Evolutionary conservation across 2,888 invertebrate genomes (phyloP).

Genomic region (Gastracanthus pulcherrimus): DNA sequence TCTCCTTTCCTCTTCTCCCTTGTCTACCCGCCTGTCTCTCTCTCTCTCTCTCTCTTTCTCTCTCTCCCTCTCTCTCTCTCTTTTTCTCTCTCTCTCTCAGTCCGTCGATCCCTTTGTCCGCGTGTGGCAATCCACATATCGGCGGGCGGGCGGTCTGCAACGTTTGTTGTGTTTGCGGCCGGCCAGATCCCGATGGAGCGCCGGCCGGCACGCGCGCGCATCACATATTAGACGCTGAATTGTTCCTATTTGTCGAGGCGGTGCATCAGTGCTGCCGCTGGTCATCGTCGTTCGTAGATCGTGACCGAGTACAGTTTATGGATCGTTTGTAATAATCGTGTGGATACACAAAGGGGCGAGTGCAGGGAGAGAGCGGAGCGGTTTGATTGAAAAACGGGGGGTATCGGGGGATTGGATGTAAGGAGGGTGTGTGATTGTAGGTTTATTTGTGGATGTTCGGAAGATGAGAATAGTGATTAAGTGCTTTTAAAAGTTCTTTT

Average conservation of each 20-base stretch:
- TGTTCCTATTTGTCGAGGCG: constrained; percentile 66
- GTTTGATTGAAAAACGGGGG: neutral
- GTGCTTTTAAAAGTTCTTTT: no score
- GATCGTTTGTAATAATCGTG: neutral
- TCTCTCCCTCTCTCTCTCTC: neutral
- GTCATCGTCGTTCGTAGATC: neutral
- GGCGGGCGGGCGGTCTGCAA: constrained; percentile 64
- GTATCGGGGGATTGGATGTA: neutral
- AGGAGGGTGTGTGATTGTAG: neutral
- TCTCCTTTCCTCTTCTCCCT: neutral
- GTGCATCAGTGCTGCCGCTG: neutral
- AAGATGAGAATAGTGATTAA: no score
- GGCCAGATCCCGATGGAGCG: constrained; percentile 63
- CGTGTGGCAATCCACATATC: constrained; percentile 46
- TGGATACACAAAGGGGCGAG: neutral
- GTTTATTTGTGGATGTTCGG: no score
- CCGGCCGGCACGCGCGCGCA: constrained; percentile 63
- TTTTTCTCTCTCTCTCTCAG: neutral
- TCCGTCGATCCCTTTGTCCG: neutral
- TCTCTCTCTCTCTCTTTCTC: neutral
- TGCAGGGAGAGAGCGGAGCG: neutral
- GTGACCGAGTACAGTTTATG: neutral
- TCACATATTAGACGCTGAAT: constrained; percentile 69
- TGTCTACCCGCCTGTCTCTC: neutral
- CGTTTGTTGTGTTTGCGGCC: constrained; percentile 61